Conservation (phyloP, 2,797 vertebrate species). For the Poecilia picta region DNA sequence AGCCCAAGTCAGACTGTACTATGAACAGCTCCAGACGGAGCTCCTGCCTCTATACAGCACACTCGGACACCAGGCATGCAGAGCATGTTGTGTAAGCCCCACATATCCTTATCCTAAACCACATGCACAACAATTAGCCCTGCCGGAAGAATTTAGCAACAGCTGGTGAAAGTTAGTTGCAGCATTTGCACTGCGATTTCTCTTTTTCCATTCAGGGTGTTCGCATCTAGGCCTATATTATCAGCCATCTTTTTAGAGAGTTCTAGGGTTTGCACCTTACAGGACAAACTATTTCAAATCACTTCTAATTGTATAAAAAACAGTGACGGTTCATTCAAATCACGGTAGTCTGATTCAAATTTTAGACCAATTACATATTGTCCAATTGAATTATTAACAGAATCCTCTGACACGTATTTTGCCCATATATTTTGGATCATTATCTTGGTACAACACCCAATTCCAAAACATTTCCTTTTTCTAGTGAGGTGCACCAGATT, state of each 20-base stretch:
- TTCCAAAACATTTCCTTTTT: neutral
- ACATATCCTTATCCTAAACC: constrained; percentile 82
- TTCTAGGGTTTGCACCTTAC: constrained; percentile 3
- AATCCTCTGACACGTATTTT: neutral
- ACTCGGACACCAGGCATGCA: constrained; percentile 77
- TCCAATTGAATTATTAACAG: neutral
- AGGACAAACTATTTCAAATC: neutral
- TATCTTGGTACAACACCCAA: neutral
- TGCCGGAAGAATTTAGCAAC: constrained; percentile 82
- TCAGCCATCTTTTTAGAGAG: constrained; percentile 28
- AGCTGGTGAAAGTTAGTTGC: constrained; percentile 79
- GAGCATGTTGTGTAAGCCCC: constrained; percentile 79
- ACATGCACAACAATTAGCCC: constrained; percentile 81
- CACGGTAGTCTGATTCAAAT: neutral
- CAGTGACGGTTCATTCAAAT: neutral
- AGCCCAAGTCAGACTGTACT: constrained; percentile 69
- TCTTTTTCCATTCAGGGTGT: constrained; percentile 60
- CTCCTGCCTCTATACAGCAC: constrained; percentile 72
- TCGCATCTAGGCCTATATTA: constrained; percentile 45
- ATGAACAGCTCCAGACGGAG: constrained; percentile 68
- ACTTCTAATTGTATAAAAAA: neutral
- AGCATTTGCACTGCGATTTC: constrained; percentile 60
- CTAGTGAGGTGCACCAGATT: neutral
- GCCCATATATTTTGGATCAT: neutral
- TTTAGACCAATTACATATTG: neutral